Base-by-base conservation (phyloP, 1,140 invertebrate species). In the Xylocopa sonorina region DNA sequence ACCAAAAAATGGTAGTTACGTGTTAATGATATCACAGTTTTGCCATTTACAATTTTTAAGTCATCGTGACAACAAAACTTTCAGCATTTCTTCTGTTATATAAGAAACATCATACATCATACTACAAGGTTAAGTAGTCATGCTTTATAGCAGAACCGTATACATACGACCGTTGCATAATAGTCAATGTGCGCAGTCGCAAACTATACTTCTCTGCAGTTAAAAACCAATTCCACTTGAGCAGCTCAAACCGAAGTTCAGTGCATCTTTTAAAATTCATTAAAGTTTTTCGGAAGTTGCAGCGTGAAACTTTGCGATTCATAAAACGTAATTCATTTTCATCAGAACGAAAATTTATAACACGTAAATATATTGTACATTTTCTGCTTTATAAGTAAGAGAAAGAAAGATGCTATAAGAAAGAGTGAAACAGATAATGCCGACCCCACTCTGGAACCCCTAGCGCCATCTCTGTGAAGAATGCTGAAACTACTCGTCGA, bases 41-140 rank as follows among this genome's bases (percentile, higher is more conserved):
- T 67, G 3, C 3, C 16, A 27, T 27, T 66, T 32, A 24, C 14
- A 24, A 34, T 3, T 27, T 29, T 0, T 57, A 68, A 55, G 29
- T 57, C 73, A 76, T 57, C 10, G 16, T 51, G 29, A 43, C 5
- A 24, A 66, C 9, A 75, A 41, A 43, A n/a, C 38, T 41, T 10
- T 27, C 27, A 12, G 21, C 12, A 53, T 46, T 14, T 67, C 3
- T 3, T 55, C 24, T 38, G 57, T 76, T 76, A 67, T 24, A 18
- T 67, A 76, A 67, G 6, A 12, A 34, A 55, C 32, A 4, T 21
- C 18, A 7, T 14, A 29, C 51, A 29, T 12, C 6, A 3, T 29
- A n/a, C 2, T 29, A 21, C 12, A 43, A 66, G 50, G 34, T 55
- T 55, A 24, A 43, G 6, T 43, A 2, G 24, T 66, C n/a, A 41